phyloP scores from a whole-genome alignment of 35 echinoderm and acorn worm species.

The Lytechinus variegatus region DNA sequence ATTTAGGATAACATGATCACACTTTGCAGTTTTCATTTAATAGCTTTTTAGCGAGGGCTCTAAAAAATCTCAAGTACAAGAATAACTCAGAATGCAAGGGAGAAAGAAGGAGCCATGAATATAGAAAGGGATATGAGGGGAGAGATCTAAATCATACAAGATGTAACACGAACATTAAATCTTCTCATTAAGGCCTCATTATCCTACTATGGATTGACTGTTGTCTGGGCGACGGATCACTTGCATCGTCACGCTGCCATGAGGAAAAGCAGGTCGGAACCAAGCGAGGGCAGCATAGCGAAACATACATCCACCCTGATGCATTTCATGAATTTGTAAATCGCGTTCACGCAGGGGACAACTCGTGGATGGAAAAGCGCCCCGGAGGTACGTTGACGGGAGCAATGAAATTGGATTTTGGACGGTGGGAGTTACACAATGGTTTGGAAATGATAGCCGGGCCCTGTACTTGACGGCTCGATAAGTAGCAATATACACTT shows the following conservation, averaged over 20 bases:
- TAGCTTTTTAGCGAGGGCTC: too few species aligned
- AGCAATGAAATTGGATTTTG: background rate
- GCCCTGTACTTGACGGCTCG: background rate
- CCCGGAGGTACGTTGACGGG: background rate
- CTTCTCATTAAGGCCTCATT: background rate
- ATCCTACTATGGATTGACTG: background rate
- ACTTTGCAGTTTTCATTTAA: too few species aligned
- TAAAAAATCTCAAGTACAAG: too few species aligned
- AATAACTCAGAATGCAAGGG: too few species aligned
- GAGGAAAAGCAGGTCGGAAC: background rate
- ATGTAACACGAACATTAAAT: background rate
- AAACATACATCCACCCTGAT: background rate
- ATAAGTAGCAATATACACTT: background rate
- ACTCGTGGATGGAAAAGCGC: background rate
- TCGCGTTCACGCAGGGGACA: background rate
- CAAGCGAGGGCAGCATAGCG: background rate
- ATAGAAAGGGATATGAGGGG: background rate
- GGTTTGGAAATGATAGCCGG: background rate
- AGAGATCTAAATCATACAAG: too few species aligned
- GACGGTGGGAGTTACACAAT: background rate
- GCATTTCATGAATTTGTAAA: slow-evolving; percentile 20
- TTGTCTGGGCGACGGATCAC: background rate
- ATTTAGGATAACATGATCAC: too few species aligned
- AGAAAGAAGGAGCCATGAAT: background rate
- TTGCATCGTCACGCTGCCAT: background rate